A percentile compares a stretch with the other conserved stretches of the same genome.
phyloP scores from a whole-genome alignment of 2,797 vertebrate genomes.

The Lutjanus campechanus region DNA sequence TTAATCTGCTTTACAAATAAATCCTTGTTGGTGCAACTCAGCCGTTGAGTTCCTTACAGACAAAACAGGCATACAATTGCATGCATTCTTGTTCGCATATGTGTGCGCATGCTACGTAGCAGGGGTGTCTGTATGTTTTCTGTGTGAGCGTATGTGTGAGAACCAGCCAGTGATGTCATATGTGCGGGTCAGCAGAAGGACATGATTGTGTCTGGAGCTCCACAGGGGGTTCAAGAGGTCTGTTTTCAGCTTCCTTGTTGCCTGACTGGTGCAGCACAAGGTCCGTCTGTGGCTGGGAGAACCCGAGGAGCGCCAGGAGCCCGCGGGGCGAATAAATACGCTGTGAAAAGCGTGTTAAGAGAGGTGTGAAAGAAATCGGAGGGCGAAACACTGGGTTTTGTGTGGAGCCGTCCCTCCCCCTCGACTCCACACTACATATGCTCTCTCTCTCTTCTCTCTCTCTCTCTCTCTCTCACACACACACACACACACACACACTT shows the following conservation, averaged over 20 bases:
- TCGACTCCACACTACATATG: slow-evolving; percentile 38
- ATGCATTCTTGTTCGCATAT: slow-evolving; percentile 27
- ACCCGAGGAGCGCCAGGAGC: slow-evolving; percentile 71
- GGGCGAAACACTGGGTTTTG: slow-evolving; percentile 77
- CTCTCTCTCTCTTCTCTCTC: slow-evolving; percentile 51
- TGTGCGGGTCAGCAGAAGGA: slow-evolving; percentile 76
- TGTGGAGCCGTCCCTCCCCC: slow-evolving; percentile 63
- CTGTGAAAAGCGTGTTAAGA: slow-evolving; percentile 74
- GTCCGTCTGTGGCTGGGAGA: slow-evolving; percentile 77
- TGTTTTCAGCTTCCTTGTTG: slow-evolving; percentile 63
- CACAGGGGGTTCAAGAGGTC: slow-evolving; percentile 50
- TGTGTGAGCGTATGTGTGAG: slow-evolving; percentile 35
- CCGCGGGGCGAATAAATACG: slow-evolving; percentile 76
- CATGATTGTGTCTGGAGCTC: slow-evolving; percentile 75
- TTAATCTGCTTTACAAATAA: too few relatives aligned
- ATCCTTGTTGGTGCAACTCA: too few relatives aligned
- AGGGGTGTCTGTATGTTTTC: slow-evolving; percentile 35
- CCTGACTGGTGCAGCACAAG: slow-evolving; percentile 72
- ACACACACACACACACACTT: slow-evolving; percentile 45
- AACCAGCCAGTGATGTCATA: slow-evolving; percentile 68
- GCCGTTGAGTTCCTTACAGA: slow-evolving; percentile 39
- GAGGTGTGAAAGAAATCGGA: slow-evolving; percentile 78
- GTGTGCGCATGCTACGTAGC: slow-evolving; percentile 14
- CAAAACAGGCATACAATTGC: slow-evolving; percentile 31
- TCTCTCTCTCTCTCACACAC: slow-evolving; percentile 22